These are phyloP conservation scores for Hemicordylus capensis DNA, from an alignment of 2,113 vertebrate genomes.

Conservation along the genomic window DNA sequence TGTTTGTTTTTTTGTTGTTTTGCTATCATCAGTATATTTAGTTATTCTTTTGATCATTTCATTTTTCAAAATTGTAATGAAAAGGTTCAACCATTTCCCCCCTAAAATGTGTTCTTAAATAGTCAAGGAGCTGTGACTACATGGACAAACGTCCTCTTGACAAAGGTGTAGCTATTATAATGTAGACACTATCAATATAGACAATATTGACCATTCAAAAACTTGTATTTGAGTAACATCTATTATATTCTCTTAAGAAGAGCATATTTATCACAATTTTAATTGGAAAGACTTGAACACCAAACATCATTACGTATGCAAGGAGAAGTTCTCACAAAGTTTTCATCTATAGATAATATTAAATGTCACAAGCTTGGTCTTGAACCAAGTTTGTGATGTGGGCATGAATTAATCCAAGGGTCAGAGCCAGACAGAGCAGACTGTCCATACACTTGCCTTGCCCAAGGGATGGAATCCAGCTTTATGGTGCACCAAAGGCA, in stretches of 20 bases:
- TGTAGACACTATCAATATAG: too few relatives aligned
- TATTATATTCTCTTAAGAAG: constrained; percentile 17
- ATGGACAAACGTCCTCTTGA: neutral
- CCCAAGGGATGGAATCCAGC: neutral
- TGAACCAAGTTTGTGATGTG: too few relatives aligned
- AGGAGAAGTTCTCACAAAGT: neutral
- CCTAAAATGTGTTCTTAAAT: neutral
- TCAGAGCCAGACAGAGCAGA: neutral
- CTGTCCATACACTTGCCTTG: neutral
- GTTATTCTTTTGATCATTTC: neutral
- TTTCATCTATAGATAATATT: neutral
- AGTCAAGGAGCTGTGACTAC: neutral
- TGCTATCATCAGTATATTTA: neutral
- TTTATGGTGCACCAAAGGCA: neutral
- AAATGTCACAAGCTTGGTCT: neutral
- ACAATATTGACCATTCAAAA: too few relatives aligned
- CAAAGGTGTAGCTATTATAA: too few relatives aligned
- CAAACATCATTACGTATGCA: constrained; percentile 8
- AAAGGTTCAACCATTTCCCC: neutral
- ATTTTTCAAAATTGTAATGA: neutral
- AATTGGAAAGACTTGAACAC: neutral
- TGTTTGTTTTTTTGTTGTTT: too few relatives aligned
- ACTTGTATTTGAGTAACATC: neutral
- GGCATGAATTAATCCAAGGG: neutral
- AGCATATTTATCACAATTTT: neutral